Evolutionary conservation across 2,113 vertebrate genomes (phyloP), one percentile per base, ranked within the genome.

Genomic region (Pitta sordida): DNA sequence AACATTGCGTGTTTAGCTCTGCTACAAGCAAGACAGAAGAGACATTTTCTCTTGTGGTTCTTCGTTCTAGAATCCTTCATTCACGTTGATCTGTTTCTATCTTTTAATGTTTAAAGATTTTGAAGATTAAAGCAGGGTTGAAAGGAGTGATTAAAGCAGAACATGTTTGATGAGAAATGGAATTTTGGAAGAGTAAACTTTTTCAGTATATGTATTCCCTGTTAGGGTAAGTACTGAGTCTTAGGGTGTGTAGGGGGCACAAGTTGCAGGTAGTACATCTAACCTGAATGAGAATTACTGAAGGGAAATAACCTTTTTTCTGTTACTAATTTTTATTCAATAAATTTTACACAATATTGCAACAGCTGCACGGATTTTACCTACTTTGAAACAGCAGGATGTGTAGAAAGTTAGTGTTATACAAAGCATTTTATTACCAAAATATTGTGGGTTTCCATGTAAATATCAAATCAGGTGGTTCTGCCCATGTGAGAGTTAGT

Each of bases 1-100:
- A 81, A 27, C 7, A 8, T 44, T 43, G 10, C 17, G 5, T 26
- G 16, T 71, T 78, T 39, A 49, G 20, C 46, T 91, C 49, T 92
- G 39, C 39, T 68, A 20, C 48, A 39, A 69, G 13, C 11, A 3
- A 55, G 39, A 81, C 65, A 37, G 52, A 79, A 13, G 37, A 36
- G 37, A 19, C 5, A 0, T 73, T 77, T 83, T 93, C 26, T 62
- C 56, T 39, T 60, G 37, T 84, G 36, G 3, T 39, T 94, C 44
- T 92, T 91, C 91, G 53, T 84, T 92, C 49, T 62, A 8, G 20
- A 74, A 41, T 94, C 83, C 34, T 84, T 86, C 24, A 15, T 85
- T 87, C 53, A 49, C 13, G 58, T 69, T 22, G 32, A 19, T 73
- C 34, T 64, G 0, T 56, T 87, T 90, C 19, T 53, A 1, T 58